Percentiles rank a stretch among this genome's conserved stretches.
Conservation (phyloP, 2,888 invertebrate genomes). For the Odontothrips loti region DNA sequence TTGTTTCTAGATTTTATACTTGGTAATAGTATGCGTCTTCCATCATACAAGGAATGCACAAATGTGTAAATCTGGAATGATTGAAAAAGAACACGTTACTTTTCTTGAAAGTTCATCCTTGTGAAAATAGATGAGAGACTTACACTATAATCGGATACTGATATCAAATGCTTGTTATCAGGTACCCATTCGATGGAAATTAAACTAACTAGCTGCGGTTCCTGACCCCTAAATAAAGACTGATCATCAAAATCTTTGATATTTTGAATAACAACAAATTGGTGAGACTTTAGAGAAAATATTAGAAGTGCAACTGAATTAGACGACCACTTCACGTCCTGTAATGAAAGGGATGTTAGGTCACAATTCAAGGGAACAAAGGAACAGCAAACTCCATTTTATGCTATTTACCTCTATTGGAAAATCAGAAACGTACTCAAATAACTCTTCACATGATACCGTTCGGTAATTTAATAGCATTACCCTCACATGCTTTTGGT, state of each 20-base stretch:
- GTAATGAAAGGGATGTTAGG: neutral
- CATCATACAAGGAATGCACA: neutral
- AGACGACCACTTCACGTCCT: neutral
- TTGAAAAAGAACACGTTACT: too few species aligned
- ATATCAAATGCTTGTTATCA: neutral
- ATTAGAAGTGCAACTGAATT: neutral
- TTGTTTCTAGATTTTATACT: neutral
- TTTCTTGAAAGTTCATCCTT: neutral
- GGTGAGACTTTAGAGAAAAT: neutral
- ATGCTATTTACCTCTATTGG: neutral
- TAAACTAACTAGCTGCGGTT: neutral
- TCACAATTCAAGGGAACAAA: neutral
- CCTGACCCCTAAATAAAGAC: neutral
- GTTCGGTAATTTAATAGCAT: neutral
- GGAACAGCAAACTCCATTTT: too few species aligned
- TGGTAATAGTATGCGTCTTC: neutral
- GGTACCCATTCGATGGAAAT: neutral
- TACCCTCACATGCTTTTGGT: too few species aligned
- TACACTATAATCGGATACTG: neutral
- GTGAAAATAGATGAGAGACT: neutral
- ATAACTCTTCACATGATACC: neutral
- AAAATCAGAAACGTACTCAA: neutral
- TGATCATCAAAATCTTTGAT: neutral
- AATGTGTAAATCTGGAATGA: neutral
- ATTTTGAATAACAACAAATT: neutral